Evolutionary conservation across 2,888 invertebrate species (phyloP), one percentile per base, ranked within the genome.

Genomic region (Acrocyrtus sp.): DNA sequence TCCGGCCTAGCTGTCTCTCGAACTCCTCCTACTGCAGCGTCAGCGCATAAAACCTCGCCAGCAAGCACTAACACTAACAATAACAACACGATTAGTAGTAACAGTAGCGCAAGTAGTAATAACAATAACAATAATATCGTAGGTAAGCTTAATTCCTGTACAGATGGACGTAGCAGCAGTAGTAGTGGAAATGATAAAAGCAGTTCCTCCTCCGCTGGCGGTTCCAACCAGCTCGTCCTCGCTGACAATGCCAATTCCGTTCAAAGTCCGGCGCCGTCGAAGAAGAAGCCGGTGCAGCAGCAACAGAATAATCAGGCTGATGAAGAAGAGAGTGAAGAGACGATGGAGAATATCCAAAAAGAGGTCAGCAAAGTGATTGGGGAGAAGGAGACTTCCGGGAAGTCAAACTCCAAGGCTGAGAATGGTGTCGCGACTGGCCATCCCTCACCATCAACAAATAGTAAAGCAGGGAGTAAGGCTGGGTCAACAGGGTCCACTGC

Each of bases 271-370:
- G 1, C 54, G 17, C 21, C 29, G 8, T 29, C 3, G 12, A 48
- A 34, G 6, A 48, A 26, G 34, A 21, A 15, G 8, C 17, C 2
- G n/a, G 27, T 6, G 21, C 45, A 22, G 8, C 10, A 29, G 22
- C 45, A 24, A 24, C 29, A 50, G 26, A 50, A 58, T 5, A 48
- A 48, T 24, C 34, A 17, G n/a, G 26, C 5, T 22, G 51, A 50
- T 0, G 47, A 54, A n/a, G 54, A 54, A 2, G 48, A 66, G 12
- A 19, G 57, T 3, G 54, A 53, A 1, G 67, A 67, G n/a, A 50
- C 58, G 8, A 67, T 67, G 21, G 67, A 67, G 41, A 56, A 56
- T 15, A 67, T 67, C 27, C 47, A 67, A n/a, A 48, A 67, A 26
- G 67, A 58, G 29, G 57, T 58, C 21, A 50, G 21, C 21, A 67